These are phyloP conservation scores for Gadus chalcogrammus DNA, from an alignment of 2,113 vertebrate genomes.

Conservation along the genomic window DNA sequence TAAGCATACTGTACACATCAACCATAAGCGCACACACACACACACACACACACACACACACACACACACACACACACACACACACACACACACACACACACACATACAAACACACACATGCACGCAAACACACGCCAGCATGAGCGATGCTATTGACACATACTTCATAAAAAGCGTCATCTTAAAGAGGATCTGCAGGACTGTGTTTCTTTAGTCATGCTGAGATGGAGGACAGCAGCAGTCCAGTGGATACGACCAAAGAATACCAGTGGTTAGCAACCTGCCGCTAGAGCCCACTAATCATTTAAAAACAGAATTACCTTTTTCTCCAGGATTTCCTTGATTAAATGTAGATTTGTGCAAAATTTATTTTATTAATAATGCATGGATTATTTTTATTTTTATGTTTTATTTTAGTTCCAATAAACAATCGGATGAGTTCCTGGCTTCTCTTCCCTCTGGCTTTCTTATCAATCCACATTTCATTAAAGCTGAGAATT, in stretches of 20 bases:
- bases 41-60: not conserved
- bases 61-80: not conserved
- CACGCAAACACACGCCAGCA: not conserved
- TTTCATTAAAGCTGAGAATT: too few relatives aligned
- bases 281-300: too few relatives aligned
- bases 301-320: too few relatives aligned
- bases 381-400: too few relatives aligned
- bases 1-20: not conserved
- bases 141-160: constrained; percentile 33
- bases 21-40: not conserved
- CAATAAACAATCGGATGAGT: too few relatives aligned
- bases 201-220: constrained; percentile 77
- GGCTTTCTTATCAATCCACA: too few relatives aligned
- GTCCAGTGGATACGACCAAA: not conserved
- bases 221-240: constrained; percentile 50
- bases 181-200: constrained; percentile 76
- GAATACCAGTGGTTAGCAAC: not conserved
- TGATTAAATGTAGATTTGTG: too few relatives aligned
- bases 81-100: not conserved
- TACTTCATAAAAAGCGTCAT: constrained; percentile 66
- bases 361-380: too few relatives aligned
- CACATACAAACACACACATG: not conserved
- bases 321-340: too few relatives aligned
- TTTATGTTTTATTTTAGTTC: too few relatives aligned
- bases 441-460: too few relatives aligned